Evolutionary conservation across 2,888 invertebrate species (phyloP).

Genomic region (Crepidodera aurea): DNA sequence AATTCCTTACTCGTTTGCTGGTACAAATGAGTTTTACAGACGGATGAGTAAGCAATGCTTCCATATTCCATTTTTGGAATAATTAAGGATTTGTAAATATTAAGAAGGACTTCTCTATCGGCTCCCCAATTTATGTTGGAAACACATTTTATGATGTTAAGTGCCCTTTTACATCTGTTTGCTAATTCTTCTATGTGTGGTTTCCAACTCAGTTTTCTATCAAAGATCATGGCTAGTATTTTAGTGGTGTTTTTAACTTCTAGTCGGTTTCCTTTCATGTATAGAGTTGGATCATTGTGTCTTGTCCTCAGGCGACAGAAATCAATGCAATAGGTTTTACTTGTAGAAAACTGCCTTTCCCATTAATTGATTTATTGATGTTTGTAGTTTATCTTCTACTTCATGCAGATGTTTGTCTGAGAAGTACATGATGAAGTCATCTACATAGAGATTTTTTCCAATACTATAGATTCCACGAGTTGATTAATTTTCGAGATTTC

Average conservation of each 20-base stretch:
- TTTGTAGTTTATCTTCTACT: background rate
- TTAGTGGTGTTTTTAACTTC: background rate
- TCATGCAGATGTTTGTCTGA: background rate
- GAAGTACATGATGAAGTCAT: slow-evolving; percentile 14
- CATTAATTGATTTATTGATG: background rate
- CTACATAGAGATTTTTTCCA: slow-evolving; percentile 15
- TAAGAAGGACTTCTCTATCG: slow-evolving; percentile 6
- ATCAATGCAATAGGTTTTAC: background rate
- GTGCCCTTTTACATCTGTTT: background rate
- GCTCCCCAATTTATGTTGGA: slow-evolving; percentile 19
- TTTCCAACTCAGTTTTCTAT: slow-evolving; percentile 11
- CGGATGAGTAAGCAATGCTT: slow-evolving; percentile 9
- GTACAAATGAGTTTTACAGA: background rate
- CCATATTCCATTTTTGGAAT: slow-evolving; percentile 18
- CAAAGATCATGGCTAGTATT: slow-evolving; percentile 11
- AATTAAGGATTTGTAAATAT: slow-evolving; percentile 5
- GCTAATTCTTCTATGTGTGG: slow-evolving; percentile 2
- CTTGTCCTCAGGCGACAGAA: slow-evolving; percentile 1
- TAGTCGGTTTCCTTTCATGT: background rate
- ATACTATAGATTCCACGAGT: slow-evolving; percentile 6
- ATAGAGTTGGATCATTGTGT: slow-evolving; percentile 1
- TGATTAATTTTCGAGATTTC: slow-evolving; percentile 32
- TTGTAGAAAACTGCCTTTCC: slow-evolving; percentile 3
- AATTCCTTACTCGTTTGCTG: no score
- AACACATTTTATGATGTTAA: slow-evolving; percentile 8